These are phyloP conservation scores for Leptinotarsa tumamoca DNA, from an alignment of 2,888 invertebrate genomes.

Conservation along the genomic window DNA sequence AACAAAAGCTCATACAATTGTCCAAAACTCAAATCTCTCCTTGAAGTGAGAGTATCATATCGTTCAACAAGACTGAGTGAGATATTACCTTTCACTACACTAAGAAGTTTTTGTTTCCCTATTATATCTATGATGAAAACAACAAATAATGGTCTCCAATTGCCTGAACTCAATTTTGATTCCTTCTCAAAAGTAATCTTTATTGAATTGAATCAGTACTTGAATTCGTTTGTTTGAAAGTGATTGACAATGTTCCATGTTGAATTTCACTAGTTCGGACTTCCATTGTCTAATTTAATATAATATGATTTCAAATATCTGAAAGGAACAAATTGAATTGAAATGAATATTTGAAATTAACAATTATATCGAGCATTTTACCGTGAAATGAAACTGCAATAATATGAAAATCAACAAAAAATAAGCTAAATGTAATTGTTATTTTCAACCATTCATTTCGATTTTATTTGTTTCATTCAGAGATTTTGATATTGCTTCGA, in stretches of 20 bases:
- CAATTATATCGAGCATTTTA: too few relatives aligned
- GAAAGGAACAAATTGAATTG: too few relatives aligned
- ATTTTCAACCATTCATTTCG: too few relatives aligned
- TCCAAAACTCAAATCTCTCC: background rate
- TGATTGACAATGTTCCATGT: too few relatives aligned
- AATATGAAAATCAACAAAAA: too few relatives aligned
- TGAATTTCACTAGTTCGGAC: too few relatives aligned
- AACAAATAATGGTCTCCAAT: background rate
- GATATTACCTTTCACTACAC: background rate
- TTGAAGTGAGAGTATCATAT: background rate
- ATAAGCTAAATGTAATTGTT: too few relatives aligned
- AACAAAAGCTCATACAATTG: background rate
- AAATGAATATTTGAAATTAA: too few relatives aligned
- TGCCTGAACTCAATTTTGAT: background rate
- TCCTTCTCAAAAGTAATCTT: background rate
- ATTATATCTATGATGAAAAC: constrained; percentile 13
- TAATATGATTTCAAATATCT: too few relatives aligned
- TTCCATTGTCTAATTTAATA: too few relatives aligned
- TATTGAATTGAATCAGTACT: background rate
- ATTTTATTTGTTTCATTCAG: too few relatives aligned
- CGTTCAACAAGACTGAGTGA: constrained; percentile 1
- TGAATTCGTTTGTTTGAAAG: background rate
- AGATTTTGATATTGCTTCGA: background rate
- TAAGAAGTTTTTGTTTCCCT: background rate
- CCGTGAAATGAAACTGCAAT: too few relatives aligned